phyloP scores from a whole-genome alignment of 2,797 vertebrate species.

The Pyrocephalus nanus region DNA sequence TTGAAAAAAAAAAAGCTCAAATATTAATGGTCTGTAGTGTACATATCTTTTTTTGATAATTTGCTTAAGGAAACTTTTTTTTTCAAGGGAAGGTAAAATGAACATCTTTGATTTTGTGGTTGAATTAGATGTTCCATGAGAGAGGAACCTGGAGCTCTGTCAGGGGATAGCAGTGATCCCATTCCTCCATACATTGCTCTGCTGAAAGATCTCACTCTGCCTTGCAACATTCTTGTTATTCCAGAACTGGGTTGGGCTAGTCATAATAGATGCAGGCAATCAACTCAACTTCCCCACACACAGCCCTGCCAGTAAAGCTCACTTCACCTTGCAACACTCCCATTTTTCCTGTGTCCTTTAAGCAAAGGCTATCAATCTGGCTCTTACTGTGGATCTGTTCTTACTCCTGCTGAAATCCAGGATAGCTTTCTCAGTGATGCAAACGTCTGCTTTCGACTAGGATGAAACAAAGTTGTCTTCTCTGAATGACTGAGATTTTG shows the following conservation, averaged over 20 bases:
- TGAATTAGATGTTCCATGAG: not conserved
- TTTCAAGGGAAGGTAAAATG: not conserved
- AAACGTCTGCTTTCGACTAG: not conserved
- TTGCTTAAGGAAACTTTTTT: not conserved
- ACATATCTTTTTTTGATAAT: not conserved
- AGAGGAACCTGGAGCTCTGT: not conserved
- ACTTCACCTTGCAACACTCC: constrained; percentile 35
- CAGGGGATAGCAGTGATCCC: constrained; percentile 41
- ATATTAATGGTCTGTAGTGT: not conserved
- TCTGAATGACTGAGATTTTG: not conserved
- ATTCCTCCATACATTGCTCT: constrained; percentile 32
- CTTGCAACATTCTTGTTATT: constrained; percentile 73
- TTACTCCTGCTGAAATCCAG: not conserved
- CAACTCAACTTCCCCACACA: constrained; percentile 43
- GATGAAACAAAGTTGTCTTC: not conserved
- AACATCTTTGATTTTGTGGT: not conserved
- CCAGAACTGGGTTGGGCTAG: constrained; percentile 70
- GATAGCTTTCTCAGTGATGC: not conserved
- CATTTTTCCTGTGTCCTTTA: constrained; percentile 11
- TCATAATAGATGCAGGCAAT: constrained; percentile 61
- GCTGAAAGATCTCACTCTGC: constrained; percentile 56
- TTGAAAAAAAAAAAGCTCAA: not conserved
- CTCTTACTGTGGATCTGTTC: not conserved
- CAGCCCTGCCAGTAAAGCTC: constrained; percentile 47
- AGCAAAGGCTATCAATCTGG: not conserved